Conservation (phyloP, 2,113 vertebrate genomes). For the Picathartes gymnocephalus region DNA sequence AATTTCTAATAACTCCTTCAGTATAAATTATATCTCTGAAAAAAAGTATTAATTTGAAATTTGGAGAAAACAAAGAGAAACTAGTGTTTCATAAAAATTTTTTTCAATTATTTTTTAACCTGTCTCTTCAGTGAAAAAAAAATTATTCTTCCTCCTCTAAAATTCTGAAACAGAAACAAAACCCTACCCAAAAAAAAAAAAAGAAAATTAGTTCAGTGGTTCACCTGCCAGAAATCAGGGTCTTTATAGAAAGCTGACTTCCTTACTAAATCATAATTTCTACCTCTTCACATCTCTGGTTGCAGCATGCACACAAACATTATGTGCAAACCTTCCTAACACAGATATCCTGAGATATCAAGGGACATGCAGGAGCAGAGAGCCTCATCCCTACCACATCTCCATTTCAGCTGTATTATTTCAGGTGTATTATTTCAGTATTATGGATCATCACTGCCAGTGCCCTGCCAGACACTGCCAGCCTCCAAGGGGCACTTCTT, state of each 20-base stretch:
- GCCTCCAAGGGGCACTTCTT: not conserved
- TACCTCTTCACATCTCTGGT: not conserved
- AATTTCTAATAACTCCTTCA: not conserved
- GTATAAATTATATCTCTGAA: not conserved
- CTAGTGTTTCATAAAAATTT: not conserved
- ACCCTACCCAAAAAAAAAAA: not conserved
- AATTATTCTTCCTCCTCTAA: not conserved
- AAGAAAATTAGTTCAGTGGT: not conserved
- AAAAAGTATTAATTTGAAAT: not conserved
- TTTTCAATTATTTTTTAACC: not conserved
- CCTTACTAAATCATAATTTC: not conserved
- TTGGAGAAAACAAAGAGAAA: not conserved
- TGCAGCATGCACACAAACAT: not conserved
- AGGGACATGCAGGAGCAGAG: not conserved
- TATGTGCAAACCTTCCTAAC: not conserved
- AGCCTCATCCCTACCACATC: not conserved
- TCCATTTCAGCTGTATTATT: not conserved
- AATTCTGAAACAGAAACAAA: not conserved
- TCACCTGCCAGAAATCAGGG: not conserved
- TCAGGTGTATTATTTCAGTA: not conserved
- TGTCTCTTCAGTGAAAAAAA: not conserved
- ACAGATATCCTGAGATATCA: not conserved
- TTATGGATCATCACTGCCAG: not conserved
- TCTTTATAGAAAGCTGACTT: not conserved
- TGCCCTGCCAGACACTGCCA: not conserved